These are phyloP conservation scores for Ataeniobius toweri DNA, from an alignment of 2,797 vertebrate species.

Conservation along the genomic window DNA sequence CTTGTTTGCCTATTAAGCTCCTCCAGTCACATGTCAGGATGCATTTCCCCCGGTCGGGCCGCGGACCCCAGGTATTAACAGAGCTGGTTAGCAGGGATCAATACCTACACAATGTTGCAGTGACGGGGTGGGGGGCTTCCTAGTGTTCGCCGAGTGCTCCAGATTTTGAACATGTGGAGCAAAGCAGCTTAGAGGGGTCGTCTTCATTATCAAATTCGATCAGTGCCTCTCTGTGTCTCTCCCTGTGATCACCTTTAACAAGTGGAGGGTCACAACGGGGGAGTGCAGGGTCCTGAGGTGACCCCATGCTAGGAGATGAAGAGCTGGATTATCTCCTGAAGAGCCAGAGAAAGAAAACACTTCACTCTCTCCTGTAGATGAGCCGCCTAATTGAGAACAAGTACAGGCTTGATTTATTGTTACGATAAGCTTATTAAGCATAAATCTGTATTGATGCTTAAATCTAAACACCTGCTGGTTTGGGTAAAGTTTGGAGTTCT, in stretches of 20 bases:
- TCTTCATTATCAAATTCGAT: conserved; percentile 87
- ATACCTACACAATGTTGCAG: conserved; percentile 83
- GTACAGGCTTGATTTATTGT: not conserved
- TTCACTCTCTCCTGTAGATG: conserved; percentile 6
- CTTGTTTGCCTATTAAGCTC: conserved; percentile 76
- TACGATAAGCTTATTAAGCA: not conserved
- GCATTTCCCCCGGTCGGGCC: conserved; percentile 73
- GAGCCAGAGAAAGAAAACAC: conserved; percentile 33
- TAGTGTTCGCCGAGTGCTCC: conserved; percentile 73
- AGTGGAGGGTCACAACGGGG: conserved; percentile 57
- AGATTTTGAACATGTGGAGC: conserved; percentile 79
- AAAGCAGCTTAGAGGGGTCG: conserved; percentile 81
- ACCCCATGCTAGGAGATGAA: conserved; percentile 70
- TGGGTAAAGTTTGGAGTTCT: too few relatives aligned
- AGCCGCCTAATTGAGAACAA: not conserved
- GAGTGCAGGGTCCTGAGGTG: conserved; percentile 30
- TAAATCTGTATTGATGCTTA: not conserved
- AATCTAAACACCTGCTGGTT: not conserved
- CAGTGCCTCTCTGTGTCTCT: conserved; percentile 72
- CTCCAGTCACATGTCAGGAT: conserved; percentile 80
- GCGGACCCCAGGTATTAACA: conserved; percentile 80
- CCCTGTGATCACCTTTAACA: conserved; percentile 79
- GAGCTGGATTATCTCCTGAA: conserved; percentile 36
- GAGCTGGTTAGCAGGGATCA: conserved; percentile 78
- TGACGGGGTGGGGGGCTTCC: conserved; percentile 75